Evolutionary conservation across 2,113 vertebrate species (phyloP).

Genomic region (Chroicocephalus ridibundus): DNA sequence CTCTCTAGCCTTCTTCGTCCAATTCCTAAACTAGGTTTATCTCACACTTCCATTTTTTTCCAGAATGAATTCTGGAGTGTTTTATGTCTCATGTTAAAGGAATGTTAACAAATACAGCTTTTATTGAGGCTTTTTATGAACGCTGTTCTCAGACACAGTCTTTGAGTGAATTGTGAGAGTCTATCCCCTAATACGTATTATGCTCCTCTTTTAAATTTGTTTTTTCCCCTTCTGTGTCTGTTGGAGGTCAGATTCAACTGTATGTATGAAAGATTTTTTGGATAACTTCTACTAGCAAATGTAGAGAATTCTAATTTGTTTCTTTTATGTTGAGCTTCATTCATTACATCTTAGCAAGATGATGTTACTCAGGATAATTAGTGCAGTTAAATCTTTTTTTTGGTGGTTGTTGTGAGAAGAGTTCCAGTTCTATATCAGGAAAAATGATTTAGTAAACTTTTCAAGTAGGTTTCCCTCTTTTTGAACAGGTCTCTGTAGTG

Average conservation of each 20-base stretch:
- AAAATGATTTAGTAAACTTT: neutral
- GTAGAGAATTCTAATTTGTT: neutral
- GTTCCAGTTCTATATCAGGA: neutral
- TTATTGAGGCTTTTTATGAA: neutral
- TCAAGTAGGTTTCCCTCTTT: neutral
- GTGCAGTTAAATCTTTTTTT: neutral
- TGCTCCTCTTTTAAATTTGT: neutral
- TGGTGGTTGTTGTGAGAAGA: neutral
- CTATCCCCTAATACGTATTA: neutral
- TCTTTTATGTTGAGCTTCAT: neutral
- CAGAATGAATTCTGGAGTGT: neutral
- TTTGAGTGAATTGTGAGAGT: neutral
- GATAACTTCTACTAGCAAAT: neutral
- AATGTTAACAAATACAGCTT: conserved; percentile 24
- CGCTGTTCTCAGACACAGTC: neutral
- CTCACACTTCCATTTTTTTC: neutral
- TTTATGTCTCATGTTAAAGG: neutral
- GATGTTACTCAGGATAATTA: neutral
- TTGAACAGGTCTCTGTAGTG: neutral
- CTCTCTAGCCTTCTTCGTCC: neutral
- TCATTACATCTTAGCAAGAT: neutral
- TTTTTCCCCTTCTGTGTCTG: rapidly evolving
- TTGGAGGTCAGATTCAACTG: neutral
- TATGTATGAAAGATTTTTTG: neutral
- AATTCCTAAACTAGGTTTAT: neutral